Evolutionary conservation across 2,113 vertebrate species (phyloP), one percentile per base, ranked within the genome.

Genomic region (Micronycteris hirsuta): DNA sequence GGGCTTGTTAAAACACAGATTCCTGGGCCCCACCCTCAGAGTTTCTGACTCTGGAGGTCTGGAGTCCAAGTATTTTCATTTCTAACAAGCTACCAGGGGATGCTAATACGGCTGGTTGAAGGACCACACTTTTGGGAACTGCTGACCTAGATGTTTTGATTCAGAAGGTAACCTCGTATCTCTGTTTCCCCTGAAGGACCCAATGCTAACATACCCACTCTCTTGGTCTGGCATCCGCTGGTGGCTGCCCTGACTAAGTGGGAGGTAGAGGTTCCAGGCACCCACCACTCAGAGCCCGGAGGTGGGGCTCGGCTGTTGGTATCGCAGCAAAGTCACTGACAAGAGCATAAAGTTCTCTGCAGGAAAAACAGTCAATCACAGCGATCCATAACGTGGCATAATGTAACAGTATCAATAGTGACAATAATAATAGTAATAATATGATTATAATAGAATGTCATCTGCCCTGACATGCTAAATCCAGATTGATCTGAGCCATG

Each of bases 361-460:
- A 76, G 80, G 70, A 47, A 97, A 89, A 96, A 96, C 91, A 93
- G 93, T 68, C 89, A 93, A 94, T 68, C 89, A 86, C 45, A 45
- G 45, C 56, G 86, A 96, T 81, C 80, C 14, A 45, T 93, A 94
- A 94, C 91, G 93, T 49, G 58, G 83, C 71, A 67, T 49, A 88
- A 33, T 95, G 38, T 94, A 95, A 74, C 80, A 80, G 61, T 76
- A 94, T 85, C 93, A 96, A 76, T 28, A 96, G 83, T 7, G 43
- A 56, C 41, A 65, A 73, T 93, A 97, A 93, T 95, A 96, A 97
- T 86, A 89, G 91, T 86, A 89, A 84, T 94, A 96, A 97, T 36
- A 45, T 28, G 88, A 96, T 89, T 91, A 47, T 73, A 71, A 91
- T 67, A 85, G 81, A 87, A 94, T 89, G 95, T 76, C 56, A 28